Evolutionary conservation across 2,113 vertebrate species (phyloP), one percentile per base, ranked within the genome.

Genomic region (Archocentrus centrarchus): DNA sequence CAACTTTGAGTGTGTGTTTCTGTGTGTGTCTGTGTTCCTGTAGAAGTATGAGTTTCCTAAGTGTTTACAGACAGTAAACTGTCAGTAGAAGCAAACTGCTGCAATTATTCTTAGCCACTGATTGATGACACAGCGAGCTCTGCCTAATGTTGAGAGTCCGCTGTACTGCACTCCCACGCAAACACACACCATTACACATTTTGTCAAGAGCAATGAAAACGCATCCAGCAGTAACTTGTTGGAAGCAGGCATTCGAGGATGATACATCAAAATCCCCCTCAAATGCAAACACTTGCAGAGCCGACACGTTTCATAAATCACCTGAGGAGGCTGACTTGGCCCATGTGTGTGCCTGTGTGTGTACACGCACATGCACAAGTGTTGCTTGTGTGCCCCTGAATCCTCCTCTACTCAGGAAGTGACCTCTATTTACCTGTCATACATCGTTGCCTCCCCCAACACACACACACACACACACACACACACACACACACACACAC

Each of bases 371-470:
- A 41, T 70, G 64, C 24, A 10, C 17, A 55, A 73, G 47, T 73
- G 27, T 73, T 73, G 47, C 47, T 73, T 80, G 59, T 83, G 62
- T 75, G 78, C 60, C 62, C 50, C 60, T 73, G 68, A 55, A 86
- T 87, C 81, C 90, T 89, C 83, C 86, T 94, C 68, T 73, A 73
- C 44, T 84, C 83, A 88, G 64, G 87, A 90, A 87, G 83, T 91
- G 92, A 94, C 93, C 93, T 95, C 94, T 93, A 91, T 93, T 91
- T 94, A 93, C 93, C 87, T 93, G 91, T 92, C 87, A 90, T 89
- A 88, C 70, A 83, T 86, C 7, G 89, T 93, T 93, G 90, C 90
- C 88, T 86, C 79, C 75, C 59, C 76, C 81, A 87, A 75, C 35
- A 80, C 32, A 59, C 84, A 70, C 64, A 77, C 64, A 59, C 84